Evolutionary conservation across 2,888 invertebrate genomes (phyloP), one percentile per base, ranked within the genome.

Genomic region (Hypena proboscidalis): DNA sequence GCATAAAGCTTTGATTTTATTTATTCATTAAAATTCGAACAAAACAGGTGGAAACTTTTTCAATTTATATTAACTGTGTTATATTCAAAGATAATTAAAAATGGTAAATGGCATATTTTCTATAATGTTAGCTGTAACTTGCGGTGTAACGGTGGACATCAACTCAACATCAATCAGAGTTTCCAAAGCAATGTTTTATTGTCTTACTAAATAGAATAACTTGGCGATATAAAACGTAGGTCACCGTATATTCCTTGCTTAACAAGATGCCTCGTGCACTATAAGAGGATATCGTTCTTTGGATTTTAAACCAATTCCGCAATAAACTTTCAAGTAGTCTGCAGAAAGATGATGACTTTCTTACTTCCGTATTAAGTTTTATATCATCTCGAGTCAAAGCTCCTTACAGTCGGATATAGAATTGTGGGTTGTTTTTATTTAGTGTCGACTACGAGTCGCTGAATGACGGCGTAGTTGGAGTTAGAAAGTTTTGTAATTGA

Each of bases 141-240:
- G n/a, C n/a, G n/a, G n/a, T n/a, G n/a, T n/a, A n/a, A n/a, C n/a
- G n/a, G n/a, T n/a, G n/a, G n/a, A n/a, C n/a, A n/a, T n/a, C n/a
- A n/a, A n/a, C n/a, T n/a, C n/a, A n/a, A n/a, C n/a, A n/a, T n/a
- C n/a, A n/a, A n/a, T n/a, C n/a, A n/a, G n/a, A n/a, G n/a, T n/a
- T n/a, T n/a, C n/a, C n/a, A n/a, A n/a, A n/a, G n/a, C n/a, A n/a
- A 17, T 22, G 20, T 35, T 31, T 31, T 39, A 40, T 35, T 31
- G 30, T 20, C 22, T 31, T 17, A 5, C 17, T 39, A 17, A 46
- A 41, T 27, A 22, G 9, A 35, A 41, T 43, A 21, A 41, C 26
- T 11, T 17, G 11, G 19, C 27, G 25, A 34, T 39, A 44, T 34
- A 22, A 34, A 34, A 39, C 17, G 15, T 20, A 19, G 21, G 30